Percentiles rank a stretch among this genome's conserved stretches.
Conservation (phyloP, 2,113 vertebrate genomes). For the Ondatra zibethicus region DNA sequence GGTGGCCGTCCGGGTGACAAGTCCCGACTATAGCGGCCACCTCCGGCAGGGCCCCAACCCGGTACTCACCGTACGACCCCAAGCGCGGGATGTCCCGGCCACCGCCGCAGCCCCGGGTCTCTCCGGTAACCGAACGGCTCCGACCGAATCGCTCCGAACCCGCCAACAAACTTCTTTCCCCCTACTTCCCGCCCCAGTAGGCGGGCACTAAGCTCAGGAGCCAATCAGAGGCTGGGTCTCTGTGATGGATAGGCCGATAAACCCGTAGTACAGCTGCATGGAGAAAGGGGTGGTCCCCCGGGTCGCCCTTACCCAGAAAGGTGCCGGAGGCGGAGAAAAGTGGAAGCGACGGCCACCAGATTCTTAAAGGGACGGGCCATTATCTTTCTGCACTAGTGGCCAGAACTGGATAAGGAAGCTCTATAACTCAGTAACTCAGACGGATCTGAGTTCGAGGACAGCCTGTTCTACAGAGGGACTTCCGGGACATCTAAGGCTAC, state of each 20-base stretch:
- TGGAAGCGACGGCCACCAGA: not conserved
- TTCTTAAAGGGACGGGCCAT: constrained; percentile 67
- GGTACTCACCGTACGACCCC: constrained; percentile 47
- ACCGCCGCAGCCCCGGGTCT: not conserved
- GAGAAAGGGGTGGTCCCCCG: not conserved
- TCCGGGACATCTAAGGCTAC: no score
- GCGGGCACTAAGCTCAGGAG: accelerated
- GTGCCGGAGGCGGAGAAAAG: constrained; percentile 1
- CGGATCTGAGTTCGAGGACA: no score
- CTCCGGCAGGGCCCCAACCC: no score
- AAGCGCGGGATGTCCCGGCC: not conserved
- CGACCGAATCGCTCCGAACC: not conserved
- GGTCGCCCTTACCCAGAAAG: not conserved
- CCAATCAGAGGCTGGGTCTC: constrained; percentile 46
- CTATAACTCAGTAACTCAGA: no score
- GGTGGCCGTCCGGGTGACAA: no score
- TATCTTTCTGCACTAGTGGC: not conserved
- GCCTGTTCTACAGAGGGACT: no score
- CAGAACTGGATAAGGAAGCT: not conserved
- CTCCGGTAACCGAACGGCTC: not conserved
- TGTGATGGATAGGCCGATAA: constrained; percentile 51
- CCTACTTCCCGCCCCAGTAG: constrained; percentile 54
- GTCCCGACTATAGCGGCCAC: not conserved
- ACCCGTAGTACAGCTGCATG: not conserved
- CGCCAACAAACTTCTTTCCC: constrained; percentile 80